phyloP scores from a whole-genome alignment of 2,888 invertebrate species.

The Crepidodera aurea region DNA sequence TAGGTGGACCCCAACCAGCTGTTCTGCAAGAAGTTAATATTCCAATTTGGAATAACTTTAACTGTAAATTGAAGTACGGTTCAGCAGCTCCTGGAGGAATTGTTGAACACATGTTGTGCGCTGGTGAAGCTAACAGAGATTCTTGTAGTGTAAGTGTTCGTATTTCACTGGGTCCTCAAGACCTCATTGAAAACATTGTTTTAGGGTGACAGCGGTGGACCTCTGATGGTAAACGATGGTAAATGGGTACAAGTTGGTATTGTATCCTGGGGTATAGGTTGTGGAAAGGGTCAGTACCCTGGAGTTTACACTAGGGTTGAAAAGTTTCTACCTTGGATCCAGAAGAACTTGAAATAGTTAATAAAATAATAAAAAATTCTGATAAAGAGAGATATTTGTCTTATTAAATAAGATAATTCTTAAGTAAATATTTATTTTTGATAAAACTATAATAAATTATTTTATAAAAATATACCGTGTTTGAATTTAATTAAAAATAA shows the following conservation, averaged over 20 bases:
- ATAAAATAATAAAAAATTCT: neutral
- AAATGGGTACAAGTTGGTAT: slow-evolving; percentile 87
- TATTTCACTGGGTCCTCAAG: too few species aligned
- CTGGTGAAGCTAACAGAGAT: slow-evolving; percentile 83
- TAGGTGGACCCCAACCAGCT: slow-evolving; percentile 84
- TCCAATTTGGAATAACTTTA: slow-evolving; percentile 81
- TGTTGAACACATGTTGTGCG: slow-evolving; percentile 87
- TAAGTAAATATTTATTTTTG: slow-evolving; percentile 1
- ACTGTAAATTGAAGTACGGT: slow-evolving; percentile 83
- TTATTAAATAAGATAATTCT: neutral
- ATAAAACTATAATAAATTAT: neutral
- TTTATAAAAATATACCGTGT: too few species aligned
- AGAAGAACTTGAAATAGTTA: slow-evolving; percentile 76
- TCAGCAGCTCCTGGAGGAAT: slow-evolving; percentile 89
- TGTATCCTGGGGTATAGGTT: slow-evolving; percentile 92
- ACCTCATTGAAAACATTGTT: too few species aligned
- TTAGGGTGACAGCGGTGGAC: slow-evolving; percentile 90
- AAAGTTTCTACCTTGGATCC: slow-evolving; percentile 85
- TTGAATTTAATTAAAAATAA: too few species aligned
- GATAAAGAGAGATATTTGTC: neutral
- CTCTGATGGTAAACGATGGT: slow-evolving; percentile 80
- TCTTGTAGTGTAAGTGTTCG: slow-evolving; percentile 89
- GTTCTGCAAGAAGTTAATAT: slow-evolving; percentile 84
- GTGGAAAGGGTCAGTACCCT: slow-evolving; percentile 90
- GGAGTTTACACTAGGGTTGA: slow-evolving; percentile 90